These are phyloP conservation scores for Drosophila picticornis DNA, from an alignment of 2,888 invertebrate species.

Conservation along the genomic window DNA sequence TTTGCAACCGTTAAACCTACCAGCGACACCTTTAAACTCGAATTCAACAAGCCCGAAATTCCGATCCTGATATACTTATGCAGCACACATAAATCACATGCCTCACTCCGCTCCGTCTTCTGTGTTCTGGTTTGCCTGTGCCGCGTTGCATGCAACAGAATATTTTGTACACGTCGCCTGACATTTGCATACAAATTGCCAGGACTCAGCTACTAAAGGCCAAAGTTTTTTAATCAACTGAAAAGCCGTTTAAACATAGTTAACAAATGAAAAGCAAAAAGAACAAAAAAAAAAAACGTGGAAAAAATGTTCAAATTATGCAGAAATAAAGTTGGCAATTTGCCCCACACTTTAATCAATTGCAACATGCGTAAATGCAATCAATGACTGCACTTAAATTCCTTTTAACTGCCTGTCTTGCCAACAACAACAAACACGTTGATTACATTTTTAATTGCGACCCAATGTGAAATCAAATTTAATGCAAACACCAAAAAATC, in stretches of 20 bases:
- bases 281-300: constrained; percentile 5
- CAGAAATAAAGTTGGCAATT: constrained; percentile 44
- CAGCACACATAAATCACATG: constrained; percentile 17
- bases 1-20: constrained; percentile 5
- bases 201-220: constrained; percentile 48
- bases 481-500: constrained; percentile 13
- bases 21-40: constrained; percentile 62
- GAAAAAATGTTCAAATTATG: constrained; percentile 51
- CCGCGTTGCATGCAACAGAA: constrained; percentile 72
- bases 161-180: constrained; percentile 60
- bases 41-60: constrained; percentile 57
- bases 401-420: not conserved
- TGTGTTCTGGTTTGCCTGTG: constrained; percentile 1
- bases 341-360: constrained; percentile 42
- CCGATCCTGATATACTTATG: constrained; percentile 46
- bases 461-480: constrained; percentile 43
- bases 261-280: constrained; percentile 45
- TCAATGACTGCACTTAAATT: constrained; percentile 33
- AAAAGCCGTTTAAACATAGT: constrained; percentile 78
- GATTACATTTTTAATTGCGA: constrained; percentile 66
- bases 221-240: constrained; percentile 80
- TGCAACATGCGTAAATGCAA: constrained; percentile 39
- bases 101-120: constrained; percentile 10
- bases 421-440: constrained; percentile 19
- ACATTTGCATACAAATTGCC: constrained; percentile 79